Evolutionary conservation across 1,140 invertebrate genomes (phyloP), one percentile per base, ranked within the genome.

Genomic region (Pissodes strobi): DNA sequence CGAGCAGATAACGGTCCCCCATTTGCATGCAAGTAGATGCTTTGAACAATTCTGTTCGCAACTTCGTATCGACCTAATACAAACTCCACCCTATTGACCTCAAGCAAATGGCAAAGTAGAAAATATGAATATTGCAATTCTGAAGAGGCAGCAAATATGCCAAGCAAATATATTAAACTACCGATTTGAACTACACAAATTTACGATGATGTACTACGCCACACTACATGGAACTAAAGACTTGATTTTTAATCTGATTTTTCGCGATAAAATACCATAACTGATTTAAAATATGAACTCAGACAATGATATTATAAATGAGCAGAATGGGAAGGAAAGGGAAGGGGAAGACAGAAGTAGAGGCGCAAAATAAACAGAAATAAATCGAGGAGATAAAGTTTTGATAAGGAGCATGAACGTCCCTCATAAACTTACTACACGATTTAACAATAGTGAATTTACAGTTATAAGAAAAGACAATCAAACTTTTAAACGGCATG

Each of bases 101-200:
- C 70, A 73, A 58, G 68, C 72, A 22, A 74, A 74, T 68, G 76
- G 76, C 2, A 68, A 76, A 45, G 74, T 76, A 0, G 75, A 78
- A 63, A 58, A 74, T 10, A 69, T 75, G 57, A 78, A 77, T 56
- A 52, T 63, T 22, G 69, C 68, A 15, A 70, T 76, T 41, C 49
- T 75, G 38, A 77, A 75, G 25, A 18, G 65, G 15, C 58, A 63
- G n/a, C 57, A 66, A 22, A 66, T 66, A 27, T 38, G 21, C n/a
- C n/a, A n/a, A n/a, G n/a, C n/a, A n/a, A n/a, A n/a, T n/a, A n/a
- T n/a, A n/a, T 10, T 37, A 21, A 48, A 73, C 48, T 69, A 55
- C 56, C 41, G 68, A 61, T 57, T 70, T 13, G 64, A 62, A 41
- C 22, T 74, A 30, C 27, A 56, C 2, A 64, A 71, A 8, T 76